Conservation (phyloP, 2,797 vertebrate species). For the Pitangus sulphuratus region DNA sequence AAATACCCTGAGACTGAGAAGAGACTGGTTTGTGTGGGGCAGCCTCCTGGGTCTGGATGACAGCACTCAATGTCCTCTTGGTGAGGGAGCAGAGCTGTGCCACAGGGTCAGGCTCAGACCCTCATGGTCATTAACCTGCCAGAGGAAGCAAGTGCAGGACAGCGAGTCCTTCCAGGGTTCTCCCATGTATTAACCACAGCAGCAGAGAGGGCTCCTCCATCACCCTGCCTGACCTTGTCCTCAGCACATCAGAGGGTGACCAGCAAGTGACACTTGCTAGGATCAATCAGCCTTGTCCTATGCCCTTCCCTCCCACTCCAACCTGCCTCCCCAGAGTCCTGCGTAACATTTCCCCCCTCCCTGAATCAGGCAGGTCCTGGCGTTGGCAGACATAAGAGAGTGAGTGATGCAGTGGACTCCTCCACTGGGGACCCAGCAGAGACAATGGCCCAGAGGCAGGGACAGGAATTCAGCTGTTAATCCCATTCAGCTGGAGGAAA, state of each 20-base stretch:
- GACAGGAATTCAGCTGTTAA: not conserved
- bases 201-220: not conserved
- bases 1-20: not conserved
- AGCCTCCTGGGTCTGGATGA: not conserved
- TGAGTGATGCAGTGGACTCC: not conserved
- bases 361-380: fast-evolving
- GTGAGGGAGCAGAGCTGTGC: not conserved
- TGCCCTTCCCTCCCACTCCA: not conserved
- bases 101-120: not conserved
- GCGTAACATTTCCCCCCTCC: not conserved
- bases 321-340: fast-evolving
- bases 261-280: not conserved
- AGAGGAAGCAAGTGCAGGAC: not conserved
- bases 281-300: not conserved
- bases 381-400: not conserved
- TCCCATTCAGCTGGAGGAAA: not conserved
- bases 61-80: fast-evolving
- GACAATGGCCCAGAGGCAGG: not conserved
- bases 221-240: not conserved
- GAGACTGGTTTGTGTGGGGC: not conserved
- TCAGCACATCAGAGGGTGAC: fast-evolving
- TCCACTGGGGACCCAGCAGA: not conserved
- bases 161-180: not conserved
- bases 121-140: not conserved
- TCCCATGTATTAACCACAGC: fast-evolving